These are phyloP conservation scores for Drosophila quinaria DNA, from an alignment of 2,888 invertebrate genomes.

Conservation along the genomic window DNA sequence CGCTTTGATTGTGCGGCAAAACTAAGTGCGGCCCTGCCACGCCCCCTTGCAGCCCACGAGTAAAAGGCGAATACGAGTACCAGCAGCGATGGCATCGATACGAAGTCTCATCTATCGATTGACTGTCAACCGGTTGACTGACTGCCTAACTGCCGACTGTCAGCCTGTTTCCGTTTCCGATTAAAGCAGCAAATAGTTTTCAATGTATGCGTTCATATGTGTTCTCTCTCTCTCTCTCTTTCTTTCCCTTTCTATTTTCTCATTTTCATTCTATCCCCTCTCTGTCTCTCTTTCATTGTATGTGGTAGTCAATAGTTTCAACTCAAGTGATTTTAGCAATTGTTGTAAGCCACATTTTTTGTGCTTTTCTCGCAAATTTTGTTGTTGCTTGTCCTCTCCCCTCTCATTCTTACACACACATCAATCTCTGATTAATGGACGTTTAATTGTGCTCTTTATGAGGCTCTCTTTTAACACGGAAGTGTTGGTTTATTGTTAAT, in stretches of 20 bases:
- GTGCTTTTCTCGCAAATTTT: constrained; percentile 24
- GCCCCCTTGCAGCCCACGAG: background rate
- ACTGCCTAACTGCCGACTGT: constrained; percentile 77
- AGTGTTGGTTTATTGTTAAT: constrained; percentile 53
- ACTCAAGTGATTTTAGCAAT: constrained; percentile 70
- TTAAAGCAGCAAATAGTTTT: constrained; percentile 82
- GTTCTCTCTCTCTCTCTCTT: background rate
- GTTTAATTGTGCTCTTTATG: constrained; percentile 71
- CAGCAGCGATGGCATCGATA: constrained; percentile 17
- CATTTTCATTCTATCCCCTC: background rate
- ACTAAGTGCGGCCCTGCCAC: constrained; percentile 56
- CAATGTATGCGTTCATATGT: constrained; percentile 36
- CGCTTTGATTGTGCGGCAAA: constrained; percentile 80
- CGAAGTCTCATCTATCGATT: constrained; percentile 70
- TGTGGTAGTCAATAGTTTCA: constrained; percentile 62
- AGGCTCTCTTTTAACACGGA: constrained; percentile 18
- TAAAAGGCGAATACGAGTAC: background rate
- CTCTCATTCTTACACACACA: constrained; percentile 8
- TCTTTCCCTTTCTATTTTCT: background rate
- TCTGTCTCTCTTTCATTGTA: background rate
- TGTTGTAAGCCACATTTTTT: constrained; percentile 69
- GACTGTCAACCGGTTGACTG: constrained; percentile 80
- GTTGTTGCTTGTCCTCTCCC: background rate
- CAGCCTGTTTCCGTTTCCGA: constrained; percentile 83
- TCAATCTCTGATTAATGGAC: constrained; percentile 77